Conservation (phyloP, 2,113 vertebrate species). For the Haemorhous mexicanus region DNA sequence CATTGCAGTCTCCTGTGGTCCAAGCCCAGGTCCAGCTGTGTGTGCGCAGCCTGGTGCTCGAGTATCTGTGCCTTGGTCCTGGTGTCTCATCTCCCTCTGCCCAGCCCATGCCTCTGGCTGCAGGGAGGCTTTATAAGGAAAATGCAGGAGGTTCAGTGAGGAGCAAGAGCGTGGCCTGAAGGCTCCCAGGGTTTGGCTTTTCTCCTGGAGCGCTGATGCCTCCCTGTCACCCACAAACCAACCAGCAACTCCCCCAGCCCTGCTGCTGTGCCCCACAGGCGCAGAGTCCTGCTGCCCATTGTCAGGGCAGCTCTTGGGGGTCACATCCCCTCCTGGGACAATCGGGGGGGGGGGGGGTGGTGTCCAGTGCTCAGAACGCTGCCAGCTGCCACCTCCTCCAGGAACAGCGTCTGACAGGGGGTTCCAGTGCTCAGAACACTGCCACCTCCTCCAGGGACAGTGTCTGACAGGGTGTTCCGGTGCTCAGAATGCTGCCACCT, state of each 20-base stretch:
- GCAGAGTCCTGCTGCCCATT: rapidly evolving
- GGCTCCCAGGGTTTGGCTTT: neutral
- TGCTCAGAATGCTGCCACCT: slow-evolving; percentile 69
- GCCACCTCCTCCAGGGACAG: neutral
- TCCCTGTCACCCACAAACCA: neutral
- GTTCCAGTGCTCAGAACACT: neutral
- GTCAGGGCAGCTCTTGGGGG: neutral
- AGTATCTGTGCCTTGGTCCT: neutral
- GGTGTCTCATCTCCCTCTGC: too few relatives aligned
- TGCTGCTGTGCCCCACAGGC: rapidly evolving
- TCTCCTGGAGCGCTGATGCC: neutral
- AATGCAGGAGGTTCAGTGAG: neutral
- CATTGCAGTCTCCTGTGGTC: neutral
- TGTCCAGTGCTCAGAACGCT: slow-evolving; percentile 34
- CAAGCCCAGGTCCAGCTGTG: neutral
- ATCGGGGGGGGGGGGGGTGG: too few relatives aligned
- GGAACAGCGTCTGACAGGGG: neutral
- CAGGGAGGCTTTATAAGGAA: neutral
- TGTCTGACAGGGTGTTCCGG: rapidly evolving
- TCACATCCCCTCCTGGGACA: rapidly evolving
- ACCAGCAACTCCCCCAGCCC: too few relatives aligned
- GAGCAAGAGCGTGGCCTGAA: neutral
- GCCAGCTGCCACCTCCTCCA: slow-evolving; percentile 44
- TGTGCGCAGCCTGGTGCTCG: neutral
- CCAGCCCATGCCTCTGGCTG: rapidly evolving